Base-by-base conservation (phyloP, 1,140 invertebrate species). In the Drosophila ercepeae region DNA sequence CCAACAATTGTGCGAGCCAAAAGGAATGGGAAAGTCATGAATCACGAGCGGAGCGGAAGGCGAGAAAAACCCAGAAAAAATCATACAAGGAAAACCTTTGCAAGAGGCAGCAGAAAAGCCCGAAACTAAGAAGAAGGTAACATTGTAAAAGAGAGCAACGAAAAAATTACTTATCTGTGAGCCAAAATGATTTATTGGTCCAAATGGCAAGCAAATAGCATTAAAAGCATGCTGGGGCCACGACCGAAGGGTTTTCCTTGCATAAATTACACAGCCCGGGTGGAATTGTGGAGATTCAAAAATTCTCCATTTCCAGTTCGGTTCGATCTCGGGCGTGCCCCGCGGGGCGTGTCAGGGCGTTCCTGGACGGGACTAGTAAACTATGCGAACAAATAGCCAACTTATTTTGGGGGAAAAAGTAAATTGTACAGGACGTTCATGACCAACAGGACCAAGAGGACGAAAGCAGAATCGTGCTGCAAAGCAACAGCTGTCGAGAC, bases 191-290 rank as follows among this genome's bases (percentile, higher is more conserved):
- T 86, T 88, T 86, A 86, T 86, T 86, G 81, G 81, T 77, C 82
- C 82, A 86, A 86, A 86, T 86, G 73, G 81, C 81, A 88, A 74
- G 81, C 81, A 86, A 86, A 88, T 86, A 81, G 81, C 81, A 84
- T 84, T 88, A 86, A 86, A 81, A 74, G 81, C 61, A 75, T 81
- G 76, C 76, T 68, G 72, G 68, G 75, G 49, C 59, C 71, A 69
- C 53, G 72, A 60, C 73, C 72, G 48, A 84, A 86, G 54, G 81
- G 82, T 81, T 86, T 71, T 39, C 54, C 45, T 77, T 67, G 75
- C 81, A 83, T 83, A 86, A 83, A 83, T 83, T 86, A 83, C 79
- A 34, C 58, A 32, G 11, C 44, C 59, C 59, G 46, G 75, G 58
- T 11, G 1, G n/a, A n/a, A n/a, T n/a, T 32, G 19, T 50, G 52